A percentile compares a stretch with the other conserved stretches of the same genome.
These are phyloP conservation scores for Takifugu flavidus DNA, from an alignment of 2,113 vertebrate genomes.

Conservation along the genomic window DNA sequence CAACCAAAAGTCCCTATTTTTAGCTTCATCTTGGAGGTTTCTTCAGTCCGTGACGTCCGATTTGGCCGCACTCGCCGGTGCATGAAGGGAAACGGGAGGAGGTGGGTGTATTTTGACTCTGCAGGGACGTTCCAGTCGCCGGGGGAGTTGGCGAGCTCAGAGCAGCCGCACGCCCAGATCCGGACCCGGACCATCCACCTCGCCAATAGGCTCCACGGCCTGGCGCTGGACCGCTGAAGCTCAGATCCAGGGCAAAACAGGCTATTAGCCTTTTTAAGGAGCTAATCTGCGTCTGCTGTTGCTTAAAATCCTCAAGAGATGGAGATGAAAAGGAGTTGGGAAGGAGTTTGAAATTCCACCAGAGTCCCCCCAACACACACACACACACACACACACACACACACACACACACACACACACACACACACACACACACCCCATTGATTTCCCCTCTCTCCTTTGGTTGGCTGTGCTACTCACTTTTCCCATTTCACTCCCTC, in stretches of 20 bases:
- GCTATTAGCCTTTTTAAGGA: neutral
- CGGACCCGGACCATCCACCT: neutral
- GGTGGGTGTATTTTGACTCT: slow-evolving; percentile 5
- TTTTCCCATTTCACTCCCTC: slow-evolving; percentile 8
- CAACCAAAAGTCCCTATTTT: too few species aligned
- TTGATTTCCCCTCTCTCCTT: slow-evolving; percentile 3
- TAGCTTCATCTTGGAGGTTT: neutral
- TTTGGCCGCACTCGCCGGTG: too few species aligned
- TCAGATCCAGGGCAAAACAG: slow-evolving; percentile 13
- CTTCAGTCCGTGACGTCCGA: neutral
- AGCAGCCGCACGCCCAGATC: slow-evolving; percentile 20
- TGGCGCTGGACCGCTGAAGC: slow-evolving; percentile 29
- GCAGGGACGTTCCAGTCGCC: slow-evolving; percentile 17
- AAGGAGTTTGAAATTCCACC: neutral
- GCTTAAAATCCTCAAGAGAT: too few species aligned
- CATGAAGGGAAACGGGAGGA: slow-evolving; percentile 5
- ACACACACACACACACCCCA: neutral
- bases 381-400: neutral
- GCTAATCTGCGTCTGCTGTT: too few species aligned
- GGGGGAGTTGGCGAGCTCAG: slow-evolving; percentile 7
- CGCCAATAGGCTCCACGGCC: neutral
- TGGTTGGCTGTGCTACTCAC: neutral
- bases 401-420: neutral
- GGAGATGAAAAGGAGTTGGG: neutral
- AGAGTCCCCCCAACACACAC: neutral